Evolutionary conservation across 2,113 vertebrate genomes (phyloP).

Genomic region (Eudyptes chrysolophus): DNA sequence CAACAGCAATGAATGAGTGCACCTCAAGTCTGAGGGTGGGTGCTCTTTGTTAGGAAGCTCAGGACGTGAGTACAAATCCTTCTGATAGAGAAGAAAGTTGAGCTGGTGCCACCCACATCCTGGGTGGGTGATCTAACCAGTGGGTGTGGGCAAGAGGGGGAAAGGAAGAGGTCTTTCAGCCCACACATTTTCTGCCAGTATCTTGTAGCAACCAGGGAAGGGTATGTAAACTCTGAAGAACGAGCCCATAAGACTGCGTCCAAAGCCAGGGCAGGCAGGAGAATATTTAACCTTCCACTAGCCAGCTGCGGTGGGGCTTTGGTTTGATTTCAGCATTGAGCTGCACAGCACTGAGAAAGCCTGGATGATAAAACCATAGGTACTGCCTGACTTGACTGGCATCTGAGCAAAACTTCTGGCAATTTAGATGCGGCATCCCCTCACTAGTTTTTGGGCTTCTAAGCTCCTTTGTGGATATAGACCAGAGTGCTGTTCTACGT

Average conservation of each 20-base stretch:
- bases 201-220: not conserved
- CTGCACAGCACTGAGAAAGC: not conserved
- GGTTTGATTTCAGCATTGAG: not conserved
- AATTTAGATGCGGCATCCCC: not conserved
- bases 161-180: not conserved
- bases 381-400: not conserved
- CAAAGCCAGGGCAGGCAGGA: not conserved
- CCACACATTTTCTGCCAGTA: not conserved
- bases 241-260: not conserved
- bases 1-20: not conserved
- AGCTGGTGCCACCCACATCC: constrained; percentile 8
- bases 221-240: not conserved
- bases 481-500: not conserved
- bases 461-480: not conserved
- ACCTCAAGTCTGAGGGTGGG: not conserved
- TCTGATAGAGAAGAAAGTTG: not conserved
- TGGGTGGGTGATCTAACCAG: not conserved
- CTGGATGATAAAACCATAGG: not conserved
- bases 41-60: not conserved
- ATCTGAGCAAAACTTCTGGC: not conserved
- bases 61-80: not conserved
- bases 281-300: not conserved
- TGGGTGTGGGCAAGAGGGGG: not conserved
- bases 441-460: not conserved
- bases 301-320: not conserved